A percentile compares a stretch with the other conserved stretches of the same genome.
These are phyloP conservation scores for Amiota minor DNA, from an alignment of 2,888 invertebrate genomes.

Conservation along the genomic window DNA sequence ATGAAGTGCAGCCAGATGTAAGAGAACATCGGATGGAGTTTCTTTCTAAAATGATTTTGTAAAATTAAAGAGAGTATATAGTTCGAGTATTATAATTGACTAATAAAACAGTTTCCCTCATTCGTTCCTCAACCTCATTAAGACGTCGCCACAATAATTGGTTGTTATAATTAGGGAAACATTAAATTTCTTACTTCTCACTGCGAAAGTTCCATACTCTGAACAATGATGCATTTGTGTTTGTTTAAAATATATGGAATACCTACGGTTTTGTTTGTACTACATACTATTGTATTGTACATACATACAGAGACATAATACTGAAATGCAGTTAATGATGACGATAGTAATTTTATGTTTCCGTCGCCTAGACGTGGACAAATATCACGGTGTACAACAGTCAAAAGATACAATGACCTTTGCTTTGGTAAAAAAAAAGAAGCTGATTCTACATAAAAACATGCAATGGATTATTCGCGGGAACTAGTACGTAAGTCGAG, in stretches of 20 bases:
- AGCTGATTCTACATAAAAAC: slow-evolving; percentile 1
- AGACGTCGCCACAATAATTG: background rate
- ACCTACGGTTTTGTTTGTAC: no score
- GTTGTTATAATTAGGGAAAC: background rate
- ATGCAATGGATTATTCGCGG: slow-evolving; percentile 32
- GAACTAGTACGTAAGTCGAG: no score
- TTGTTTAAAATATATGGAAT: background rate
- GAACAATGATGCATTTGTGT: background rate
- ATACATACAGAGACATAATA: slow-evolving; percentile 2
- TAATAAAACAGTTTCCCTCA: background rate
- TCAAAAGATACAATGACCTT: slow-evolving; percentile 50
- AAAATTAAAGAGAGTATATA: background rate
- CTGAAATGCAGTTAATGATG: slow-evolving; percentile 4
- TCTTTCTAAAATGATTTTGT: slow-evolving; percentile 82
- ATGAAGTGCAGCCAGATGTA: slow-evolving; percentile 90
- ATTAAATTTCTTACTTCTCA: background rate
- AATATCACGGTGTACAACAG: background rate
- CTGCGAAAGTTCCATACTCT: background rate
- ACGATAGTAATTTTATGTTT: slow-evolving; percentile 2
- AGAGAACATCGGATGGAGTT: slow-evolving; percentile 91
- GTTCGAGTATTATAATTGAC: background rate
- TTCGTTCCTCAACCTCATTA: background rate
- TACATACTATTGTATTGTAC: no score
- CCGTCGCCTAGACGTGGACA: background rate
- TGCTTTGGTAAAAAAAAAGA: slow-evolving; percentile 43